Base-by-base conservation (phyloP, 2,113 vertebrate genomes). In the Oplegnathus fasciatus region DNA sequence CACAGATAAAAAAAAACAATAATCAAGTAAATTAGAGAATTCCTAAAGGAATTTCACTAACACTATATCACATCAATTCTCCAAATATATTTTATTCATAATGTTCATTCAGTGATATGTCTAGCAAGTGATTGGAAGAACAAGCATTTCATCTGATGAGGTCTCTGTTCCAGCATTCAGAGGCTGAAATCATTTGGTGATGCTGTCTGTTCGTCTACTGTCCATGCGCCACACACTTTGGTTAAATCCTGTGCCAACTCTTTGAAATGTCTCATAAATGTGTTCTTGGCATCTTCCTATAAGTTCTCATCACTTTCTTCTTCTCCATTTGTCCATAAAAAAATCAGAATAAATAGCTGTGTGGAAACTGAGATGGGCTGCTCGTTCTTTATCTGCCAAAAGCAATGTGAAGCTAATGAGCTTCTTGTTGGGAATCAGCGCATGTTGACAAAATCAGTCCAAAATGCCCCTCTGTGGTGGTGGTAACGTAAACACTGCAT, bases 191-290 rank as follows among this genome's bases (percentile, higher is more conserved):
- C 62, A 61, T 81, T 71, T 18, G 22, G 32, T 26, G n/a, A 54
- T 9, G 30, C 42, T 57, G 70, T 68, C 68, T 69, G 46, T 50
- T 70, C 1, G 15, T 75, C 70, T 52, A 9, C 42, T 54, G 57
- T 71, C 58, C 58, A 54, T 78, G 61, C 40, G 75, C 55, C 28
- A 34, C 44, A 30, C 60, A 32, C 48, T 68, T 44, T 28, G 34
- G n/a, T 37, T 28, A n/a, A 58, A 50, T 62, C 24, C 32, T 9
- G 17, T 57, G 80, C 75, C 52, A 80, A 5, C 9, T 52, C 48
- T 80, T 80, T 76, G 6, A 85, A 79, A 57, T 61, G 37, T 70
- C 77, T 84, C 44, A 58, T 55, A 20, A 26, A 50, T 67, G 52
- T 55, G 69, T 62, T 87, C 37, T 60, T 76, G 78, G 89, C 67